Conservation (phyloP, 2,888 invertebrate species). For the Fabriciana adippe region DNA sequence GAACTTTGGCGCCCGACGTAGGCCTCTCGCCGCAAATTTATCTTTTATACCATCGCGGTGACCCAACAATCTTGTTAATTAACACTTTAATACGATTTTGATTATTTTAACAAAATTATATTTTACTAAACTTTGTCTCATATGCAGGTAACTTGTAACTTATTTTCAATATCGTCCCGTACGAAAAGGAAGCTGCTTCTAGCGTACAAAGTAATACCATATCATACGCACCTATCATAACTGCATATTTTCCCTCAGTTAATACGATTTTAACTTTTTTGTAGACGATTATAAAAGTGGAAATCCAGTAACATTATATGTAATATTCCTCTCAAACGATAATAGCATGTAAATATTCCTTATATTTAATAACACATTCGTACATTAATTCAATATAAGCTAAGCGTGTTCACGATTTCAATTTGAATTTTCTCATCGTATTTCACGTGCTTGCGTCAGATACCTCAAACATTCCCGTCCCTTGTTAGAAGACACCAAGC, state of each 20-base stretch:
- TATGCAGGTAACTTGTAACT: background rate
- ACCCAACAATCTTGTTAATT: constrained; percentile 27
- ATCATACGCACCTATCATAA: no score
- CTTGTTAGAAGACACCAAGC: constrained; percentile 64
- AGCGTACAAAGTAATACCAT: no score
- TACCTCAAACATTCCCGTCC: constrained; percentile 70
- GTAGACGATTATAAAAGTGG: no score
- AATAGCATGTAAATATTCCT: background rate
- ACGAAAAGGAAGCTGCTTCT: no score
- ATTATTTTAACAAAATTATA: constrained; percentile 1
- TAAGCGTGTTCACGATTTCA: constrained; percentile 64
- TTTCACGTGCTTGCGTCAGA: constrained; percentile 63
- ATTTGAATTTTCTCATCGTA: constrained; percentile 69
- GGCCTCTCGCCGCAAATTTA: constrained; percentile 64
- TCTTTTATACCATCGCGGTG: constrained; percentile 38
- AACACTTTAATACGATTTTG: constrained; percentile 15
- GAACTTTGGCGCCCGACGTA: constrained; percentile 75
- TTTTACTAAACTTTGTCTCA: background rate
- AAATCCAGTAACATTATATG: no score
- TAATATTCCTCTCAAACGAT: background rate
- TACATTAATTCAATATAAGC: constrained; percentile 56
- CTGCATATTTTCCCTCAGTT: background rate
- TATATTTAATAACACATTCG: constrained; percentile 41
- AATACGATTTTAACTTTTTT: no score
- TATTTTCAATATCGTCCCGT: no score